A percentile compares a stretch with the other conserved stretches of the same genome.
Conservation (phyloP, 2,888 invertebrate species). For the Malachius bipustulatus region DNA sequence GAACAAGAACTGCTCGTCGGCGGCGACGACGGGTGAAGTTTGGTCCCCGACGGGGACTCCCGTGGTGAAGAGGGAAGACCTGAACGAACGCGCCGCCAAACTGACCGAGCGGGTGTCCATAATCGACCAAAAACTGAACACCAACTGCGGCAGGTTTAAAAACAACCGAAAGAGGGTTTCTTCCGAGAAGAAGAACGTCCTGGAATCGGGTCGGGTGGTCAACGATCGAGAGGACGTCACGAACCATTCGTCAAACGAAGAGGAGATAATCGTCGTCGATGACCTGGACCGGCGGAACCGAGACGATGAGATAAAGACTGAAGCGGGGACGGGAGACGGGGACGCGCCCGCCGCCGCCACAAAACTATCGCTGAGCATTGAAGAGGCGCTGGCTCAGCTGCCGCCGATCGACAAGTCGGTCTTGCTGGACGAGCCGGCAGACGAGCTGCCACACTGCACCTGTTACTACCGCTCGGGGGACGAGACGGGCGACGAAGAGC, state of each 20-base stretch:
- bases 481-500: slow-evolving; percentile 23
- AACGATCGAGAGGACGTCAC: slow-evolving; percentile 24
- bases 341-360: slow-evolving; percentile 10
- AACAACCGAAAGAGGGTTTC: slow-evolving; percentile 23
- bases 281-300: slow-evolving; percentile 15
- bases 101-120: slow-evolving; percentile 34
- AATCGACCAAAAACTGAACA: slow-evolving; percentile 35
- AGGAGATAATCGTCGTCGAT: slow-evolving; percentile 22
- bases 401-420: slow-evolving; percentile 48
- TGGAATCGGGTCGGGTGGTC: slow-evolving; percentile 32
- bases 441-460: slow-evolving; percentile 25
- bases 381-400: slow-evolving; percentile 51
- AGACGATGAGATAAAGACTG: slow-evolving; percentile 18
- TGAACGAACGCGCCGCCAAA: slow-evolving; percentile 35
- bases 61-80: slow-evolving; percentile 27
- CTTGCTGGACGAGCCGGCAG: slow-evolving; percentile 22
- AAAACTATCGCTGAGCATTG: slow-evolving; percentile 37
- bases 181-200: slow-evolving; percentile 22
- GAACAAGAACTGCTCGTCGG: slow-evolving; percentile 26
- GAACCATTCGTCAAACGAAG: slow-evolving; percentile 21
- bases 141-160: slow-evolving; percentile 31
- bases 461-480: slow-evolving; percentile 28
- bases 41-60: slow-evolving; percentile 7
- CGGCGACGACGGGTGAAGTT: slow-evolving; percentile 11
- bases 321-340: slow-evolving; percentile 8